Base-by-base conservation (phyloP, 2,113 vertebrate genomes). In the Himantopus leucocephalus region DNA sequence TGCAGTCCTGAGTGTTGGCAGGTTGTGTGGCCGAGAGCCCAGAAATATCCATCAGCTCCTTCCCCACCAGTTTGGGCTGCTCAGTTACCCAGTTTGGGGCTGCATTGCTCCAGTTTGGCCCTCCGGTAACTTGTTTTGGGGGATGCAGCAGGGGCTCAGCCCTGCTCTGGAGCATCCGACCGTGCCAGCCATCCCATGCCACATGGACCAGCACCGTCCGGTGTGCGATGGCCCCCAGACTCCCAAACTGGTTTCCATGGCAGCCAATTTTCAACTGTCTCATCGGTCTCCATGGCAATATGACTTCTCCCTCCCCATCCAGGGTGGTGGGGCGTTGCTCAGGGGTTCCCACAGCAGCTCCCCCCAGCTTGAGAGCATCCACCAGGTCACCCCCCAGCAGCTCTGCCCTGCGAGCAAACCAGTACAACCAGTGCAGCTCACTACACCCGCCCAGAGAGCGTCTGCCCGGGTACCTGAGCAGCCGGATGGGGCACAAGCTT, bases 171-270 rank as follows among this genome's bases (percentile, higher is more conserved):
- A 68, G 53, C 66, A 41, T 10, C 60, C 0, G 0, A 1, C 30
- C 2, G 0, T 9, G 60, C 21, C 39, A 56, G 12, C 35, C 63
- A 39, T 9, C 60, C 88, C 56, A 10, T 1, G 5, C 27, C 4
- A 4, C 41, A 1, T 0, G 21, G 60, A n/a, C 45, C 64, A 27
- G 8, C 75, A 6, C 58, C 2, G 0, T 63, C 52, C 18, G 45
- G 45, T 45, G 9, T 0, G 4, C 48, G 71, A 64, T 60, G 45
- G 43, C 15, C 60, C 60, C 37, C 23, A 9, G 72, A 20, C 37
- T 58, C 68, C 89, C 91, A 74, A 56, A 89, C 43, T 48, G 59
- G 72, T 89, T 97, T 78, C 92, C 85, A 87, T 68, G 27, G 73
- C 85, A 95, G 82, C 35, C 8, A 41, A 13, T 64, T 53, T 85